Base-by-base conservation (phyloP, 2,888 invertebrate genomes). In the Sinodicranocentrus sp. region DNA sequence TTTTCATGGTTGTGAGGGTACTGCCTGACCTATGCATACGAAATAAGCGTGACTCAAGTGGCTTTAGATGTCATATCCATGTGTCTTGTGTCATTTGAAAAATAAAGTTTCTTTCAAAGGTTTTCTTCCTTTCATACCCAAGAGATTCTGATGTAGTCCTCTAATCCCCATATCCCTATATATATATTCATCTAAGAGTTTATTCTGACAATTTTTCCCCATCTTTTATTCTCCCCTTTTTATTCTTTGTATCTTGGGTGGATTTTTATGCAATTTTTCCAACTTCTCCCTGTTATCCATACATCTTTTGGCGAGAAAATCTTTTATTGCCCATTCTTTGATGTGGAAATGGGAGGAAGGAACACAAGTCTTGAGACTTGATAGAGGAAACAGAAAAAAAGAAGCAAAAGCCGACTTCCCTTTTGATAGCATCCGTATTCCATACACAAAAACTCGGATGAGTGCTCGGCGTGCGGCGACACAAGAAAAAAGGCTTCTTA, bases 281-380 rank as follows among this genome's bases (percentile, higher is more conserved):
- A 2, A 10, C n/a, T 48, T 48, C n/a, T 10, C n/a, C n/a, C 15
- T n/a, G 2, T 48, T 39, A 65, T 44, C 39, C 65, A 43, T 28
- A 61, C 61, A 28, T 61, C 28, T 26, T 33, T 23, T 48, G n/a
- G 65, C 39, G 65, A 65, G 65, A 61, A 65, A 65, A 65, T 65
- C 65, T 65, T 65, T 65, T 65, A 65, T 65, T 65, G 65, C 65
- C 65, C n/a, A 65, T 65, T 65, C 65, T 65, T 65, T 65, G 65
- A 43, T 65, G 44, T 44, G 65, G 65, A 65, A 44, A 65, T 65
- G 19, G 39, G 63, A 21, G 65, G 44, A 65, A 65, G 43, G 65
- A 65, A 65, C 39, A 65, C 17, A 39, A 44, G 23, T 39, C 26
- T 17, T 6, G 65, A 48, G 19, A n/a, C 10, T 39, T 65, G 65